Conservation (phyloP, 2,797 vertebrate genomes). For the Sus cebifrons region DNA sequence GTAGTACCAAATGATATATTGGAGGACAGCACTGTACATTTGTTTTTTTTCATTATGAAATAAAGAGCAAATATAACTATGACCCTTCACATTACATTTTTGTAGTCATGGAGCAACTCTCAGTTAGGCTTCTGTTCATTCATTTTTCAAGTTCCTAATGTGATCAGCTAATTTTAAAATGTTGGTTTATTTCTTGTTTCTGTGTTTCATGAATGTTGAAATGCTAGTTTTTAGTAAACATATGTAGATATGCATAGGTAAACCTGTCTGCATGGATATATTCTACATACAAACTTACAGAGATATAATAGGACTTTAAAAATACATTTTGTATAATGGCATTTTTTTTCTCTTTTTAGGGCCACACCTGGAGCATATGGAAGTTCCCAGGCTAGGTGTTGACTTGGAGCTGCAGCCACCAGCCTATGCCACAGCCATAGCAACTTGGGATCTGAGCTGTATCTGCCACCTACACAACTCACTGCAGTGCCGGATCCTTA, state of each 20-base stretch:
- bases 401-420: no score
- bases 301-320: not conserved
- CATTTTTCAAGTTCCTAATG: not conserved
- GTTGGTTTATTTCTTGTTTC: not conserved
- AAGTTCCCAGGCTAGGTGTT: no score
- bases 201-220: not conserved
- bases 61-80: not conserved
- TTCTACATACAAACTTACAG: not conserved
- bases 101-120: not conserved
- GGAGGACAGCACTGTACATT: not conserved
- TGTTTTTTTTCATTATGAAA: not conserved
- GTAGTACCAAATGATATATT: not conserved
- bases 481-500: no score
- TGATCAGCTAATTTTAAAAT: constrained; percentile 7
- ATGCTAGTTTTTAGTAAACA: not conserved
- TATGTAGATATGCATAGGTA: not conserved
- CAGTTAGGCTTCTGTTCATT: not conserved
- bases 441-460: no score
- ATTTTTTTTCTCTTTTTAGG: no score
- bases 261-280: not conserved
- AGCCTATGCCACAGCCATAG: no score
- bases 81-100: not conserved
- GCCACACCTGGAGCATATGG: no score
- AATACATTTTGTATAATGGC: not conserved
- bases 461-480: no score